phyloP scores from a whole-genome alignment of 2,888 invertebrate genomes.

The Leistus spinibarbis region DNA sequence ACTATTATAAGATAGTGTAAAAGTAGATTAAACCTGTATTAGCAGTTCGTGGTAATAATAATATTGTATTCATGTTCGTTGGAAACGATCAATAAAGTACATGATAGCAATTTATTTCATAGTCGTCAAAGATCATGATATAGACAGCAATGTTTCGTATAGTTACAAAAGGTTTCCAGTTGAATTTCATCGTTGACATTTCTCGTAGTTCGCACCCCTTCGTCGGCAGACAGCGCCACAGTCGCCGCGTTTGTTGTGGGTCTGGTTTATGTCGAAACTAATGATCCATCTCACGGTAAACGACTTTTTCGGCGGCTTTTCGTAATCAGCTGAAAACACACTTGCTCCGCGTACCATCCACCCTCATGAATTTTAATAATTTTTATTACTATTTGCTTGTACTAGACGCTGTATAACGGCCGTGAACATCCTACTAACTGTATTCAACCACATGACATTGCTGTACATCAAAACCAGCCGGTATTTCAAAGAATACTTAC shows the following conservation, averaged over 20 bases:
- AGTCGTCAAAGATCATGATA: too few species aligned
- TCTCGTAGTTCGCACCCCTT: background rate
- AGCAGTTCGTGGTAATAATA: too few species aligned
- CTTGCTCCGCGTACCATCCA: background rate
- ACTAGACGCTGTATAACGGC: background rate
- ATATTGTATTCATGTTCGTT: too few species aligned
- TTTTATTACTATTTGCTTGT: background rate
- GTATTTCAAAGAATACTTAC: background rate
- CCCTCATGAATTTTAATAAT: slow-evolving; percentile 13
- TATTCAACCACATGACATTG: background rate
- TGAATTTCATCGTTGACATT: background rate
- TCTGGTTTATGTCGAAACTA: slow-evolving; percentile 13
- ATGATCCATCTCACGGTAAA: slow-evolving; percentile 7
- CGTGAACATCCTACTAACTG: background rate
- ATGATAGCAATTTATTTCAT: too few species aligned
- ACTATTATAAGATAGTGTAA: too few species aligned
- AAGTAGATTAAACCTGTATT: too few species aligned
- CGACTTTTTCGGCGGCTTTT: slow-evolving; percentile 19
- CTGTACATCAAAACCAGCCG: background rate
- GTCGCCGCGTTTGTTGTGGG: background rate
- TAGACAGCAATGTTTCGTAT: background rate
- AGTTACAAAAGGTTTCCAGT: background rate
- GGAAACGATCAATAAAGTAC: too few species aligned
- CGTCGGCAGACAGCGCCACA: background rate
- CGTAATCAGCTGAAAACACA: slow-evolving; percentile 14